A percentile compares a stretch with the other conserved stretches of the same genome.
phyloP scores from a whole-genome alignment of 2,113 vertebrate genomes.

The Rhizomys pruinosus region DNA sequence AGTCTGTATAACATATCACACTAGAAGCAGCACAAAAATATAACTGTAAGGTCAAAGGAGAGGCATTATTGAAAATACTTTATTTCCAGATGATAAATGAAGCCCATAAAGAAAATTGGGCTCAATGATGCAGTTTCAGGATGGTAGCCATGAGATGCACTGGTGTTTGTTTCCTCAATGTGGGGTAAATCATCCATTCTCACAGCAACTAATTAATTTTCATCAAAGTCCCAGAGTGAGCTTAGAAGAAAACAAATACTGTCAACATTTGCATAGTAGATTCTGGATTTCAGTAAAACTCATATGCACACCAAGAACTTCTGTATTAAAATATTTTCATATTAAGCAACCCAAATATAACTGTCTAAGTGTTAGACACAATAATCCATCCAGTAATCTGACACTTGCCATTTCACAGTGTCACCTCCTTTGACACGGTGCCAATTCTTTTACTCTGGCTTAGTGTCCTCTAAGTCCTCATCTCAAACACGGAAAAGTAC shows the following conservation, averaged over 20 bases:
- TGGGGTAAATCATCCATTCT: not conserved
- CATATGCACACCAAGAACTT: not conserved
- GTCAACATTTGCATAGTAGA: conserved; percentile 6
- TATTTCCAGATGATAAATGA: not conserved
- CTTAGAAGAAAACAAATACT: not conserved
- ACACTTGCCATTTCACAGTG: not conserved
- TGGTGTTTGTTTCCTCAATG: not conserved
- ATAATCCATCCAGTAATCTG: not conserved
- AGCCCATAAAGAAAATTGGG: not conserved
- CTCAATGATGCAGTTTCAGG: not conserved
- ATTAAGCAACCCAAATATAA: not conserved
- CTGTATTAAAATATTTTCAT: conserved; percentile 23
- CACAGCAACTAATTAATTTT: not conserved
- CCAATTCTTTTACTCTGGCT: not conserved
- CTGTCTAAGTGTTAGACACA: not conserved
- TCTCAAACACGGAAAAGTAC: not conserved
- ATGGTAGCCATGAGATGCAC: not conserved
- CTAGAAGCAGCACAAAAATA: not conserved
- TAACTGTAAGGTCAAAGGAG: not conserved
- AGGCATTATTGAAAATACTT: not conserved
- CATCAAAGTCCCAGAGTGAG: not conserved
- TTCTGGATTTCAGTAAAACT: conserved; percentile 45
- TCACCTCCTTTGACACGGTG: not conserved
- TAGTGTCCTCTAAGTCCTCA: not conserved
- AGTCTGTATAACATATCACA: not conserved